Percentiles rank a stretch among this genome's conserved stretches.
Conservation (phyloP, 2,113 vertebrate genomes). For the Otis tarda region DNA sequence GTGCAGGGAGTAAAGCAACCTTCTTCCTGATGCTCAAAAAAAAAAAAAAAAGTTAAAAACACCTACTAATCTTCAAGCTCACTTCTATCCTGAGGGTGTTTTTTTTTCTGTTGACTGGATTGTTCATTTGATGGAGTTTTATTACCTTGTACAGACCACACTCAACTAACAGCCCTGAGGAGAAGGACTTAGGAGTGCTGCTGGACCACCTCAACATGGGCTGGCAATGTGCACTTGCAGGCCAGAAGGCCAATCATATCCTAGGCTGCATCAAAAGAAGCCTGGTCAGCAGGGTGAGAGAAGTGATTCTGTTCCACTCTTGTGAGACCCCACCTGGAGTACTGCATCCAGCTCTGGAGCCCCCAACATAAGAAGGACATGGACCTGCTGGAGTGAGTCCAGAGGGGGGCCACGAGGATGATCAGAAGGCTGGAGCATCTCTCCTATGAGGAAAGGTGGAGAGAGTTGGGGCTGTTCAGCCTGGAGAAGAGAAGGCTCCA, state of each 20-base stretch:
- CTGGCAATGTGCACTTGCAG: too few species aligned
- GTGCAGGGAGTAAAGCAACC: background rate
- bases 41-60: background rate
- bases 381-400: background rate
- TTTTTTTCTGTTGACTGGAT: background rate
- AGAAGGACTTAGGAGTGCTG: too few species aligned
- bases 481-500: accelerated
- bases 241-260: too few species aligned
- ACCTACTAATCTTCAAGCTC: background rate
- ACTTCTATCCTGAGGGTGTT: accelerated
- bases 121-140: background rate
- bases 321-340: background rate
- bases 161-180: too few species aligned
- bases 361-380: background rate
- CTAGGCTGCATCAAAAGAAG: too few species aligned
- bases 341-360: background rate
- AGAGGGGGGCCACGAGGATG: background rate
- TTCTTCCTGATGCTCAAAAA: background rate
- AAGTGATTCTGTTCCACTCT: background rate
- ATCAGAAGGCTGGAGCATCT: background rate
- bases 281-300: too few species aligned
- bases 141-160: background rate
- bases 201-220: too few species aligned
- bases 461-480: background rate
- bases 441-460: background rate